Percentiles rank a stretch among this genome's conserved stretches.
phyloP scores from a whole-genome alignment of 2,113 vertebrate genomes.

The Lasiurus cinereus region DNA sequence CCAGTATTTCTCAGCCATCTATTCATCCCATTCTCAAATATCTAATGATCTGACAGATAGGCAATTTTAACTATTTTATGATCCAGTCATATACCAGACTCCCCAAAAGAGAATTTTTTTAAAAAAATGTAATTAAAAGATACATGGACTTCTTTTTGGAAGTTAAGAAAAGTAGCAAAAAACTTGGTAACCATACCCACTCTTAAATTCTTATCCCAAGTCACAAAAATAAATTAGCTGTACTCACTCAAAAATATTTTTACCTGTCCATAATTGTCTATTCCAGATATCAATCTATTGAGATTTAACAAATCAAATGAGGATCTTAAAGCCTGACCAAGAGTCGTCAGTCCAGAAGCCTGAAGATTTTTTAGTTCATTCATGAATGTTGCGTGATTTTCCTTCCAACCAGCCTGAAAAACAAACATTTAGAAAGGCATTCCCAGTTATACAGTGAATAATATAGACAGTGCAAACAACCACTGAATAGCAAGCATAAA shows the following conservation, averaged over 20 bases:
- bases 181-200: conserved; percentile 58
- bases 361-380: conserved; percentile 98
- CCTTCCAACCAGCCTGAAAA: conserved; percentile 97
- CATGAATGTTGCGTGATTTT: conserved; percentile 99
- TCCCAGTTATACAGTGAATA: conserved; percentile 67
- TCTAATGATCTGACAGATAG: neutral
- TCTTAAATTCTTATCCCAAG: conserved; percentile 69
- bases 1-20: conserved; percentile 43
- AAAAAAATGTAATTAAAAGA: conserved; percentile 21
- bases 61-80: conserved; percentile 2
- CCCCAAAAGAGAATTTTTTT: neutral
- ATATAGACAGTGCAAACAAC: conserved; percentile 59
- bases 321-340: conserved; percentile 96
- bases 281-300: conserved; percentile 98
- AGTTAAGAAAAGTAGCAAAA: conserved; percentile 50
- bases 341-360: conserved; percentile 96
- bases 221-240: conserved; percentile 60
- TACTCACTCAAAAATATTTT: conserved; percentile 70
- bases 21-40: conserved; percentile 42
- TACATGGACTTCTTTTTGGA: conserved; percentile 3
- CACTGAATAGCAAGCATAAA: conserved; percentile 57
- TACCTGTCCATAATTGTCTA: conserved; percentile 99
- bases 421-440: conserved; percentile 80
- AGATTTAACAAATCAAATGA: conserved; percentile 99
- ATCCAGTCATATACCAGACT: conserved; percentile 23